Evolutionary conservation across 2,888 invertebrate genomes (phyloP), one percentile per base, ranked within the genome.

Genomic region (Villa cingulata): DNA sequence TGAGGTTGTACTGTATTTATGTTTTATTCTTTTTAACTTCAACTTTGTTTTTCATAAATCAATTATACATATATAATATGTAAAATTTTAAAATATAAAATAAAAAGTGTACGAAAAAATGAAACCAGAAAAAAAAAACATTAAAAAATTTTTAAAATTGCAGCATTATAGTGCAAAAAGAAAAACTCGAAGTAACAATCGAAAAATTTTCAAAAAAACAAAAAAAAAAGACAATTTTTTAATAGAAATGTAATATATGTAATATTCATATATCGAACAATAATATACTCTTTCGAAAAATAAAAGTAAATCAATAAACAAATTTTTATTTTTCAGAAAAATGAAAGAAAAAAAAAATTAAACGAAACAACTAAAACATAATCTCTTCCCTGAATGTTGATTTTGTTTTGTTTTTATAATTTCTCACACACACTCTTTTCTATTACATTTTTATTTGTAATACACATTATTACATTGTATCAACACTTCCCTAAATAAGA

Each of bases 301-400:
- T 10, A 1, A 32, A 39, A 39, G 4, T 37, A 38, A 47, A 39
- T 14, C 41, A 38, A 47, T 38, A 18, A 47, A 43, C 39, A 38
- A 38, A 38, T 38, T n/a, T n/a, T n/a, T n/a, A n/a, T n/a, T n/a
- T n/a, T n/a, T n/a, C 37, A 43, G 42, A 43, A 32, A 12, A 32
- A 9, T 12, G 12, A 10, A 27, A 27, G 7, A 27, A 27, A 27
- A 9, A 48, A 49, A 53, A 54, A 49, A 52, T 50, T 54, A 51
- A 56, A 58, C 54, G 56, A 54, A 59, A 56, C 55, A 57, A 56
- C 54, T 51, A 59, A 58, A 58, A 56, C 52, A 49, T 52, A 56
- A 55, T 56, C 59, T 56, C 59, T 59, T 59, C 58, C 58, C 59
- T 59, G 58, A 56, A 51, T 55, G 54, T 56, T 53, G 57, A 53